phyloP scores from a whole-genome alignment of 2,797 vertebrate species.

The Danio aesculapii region DNA sequence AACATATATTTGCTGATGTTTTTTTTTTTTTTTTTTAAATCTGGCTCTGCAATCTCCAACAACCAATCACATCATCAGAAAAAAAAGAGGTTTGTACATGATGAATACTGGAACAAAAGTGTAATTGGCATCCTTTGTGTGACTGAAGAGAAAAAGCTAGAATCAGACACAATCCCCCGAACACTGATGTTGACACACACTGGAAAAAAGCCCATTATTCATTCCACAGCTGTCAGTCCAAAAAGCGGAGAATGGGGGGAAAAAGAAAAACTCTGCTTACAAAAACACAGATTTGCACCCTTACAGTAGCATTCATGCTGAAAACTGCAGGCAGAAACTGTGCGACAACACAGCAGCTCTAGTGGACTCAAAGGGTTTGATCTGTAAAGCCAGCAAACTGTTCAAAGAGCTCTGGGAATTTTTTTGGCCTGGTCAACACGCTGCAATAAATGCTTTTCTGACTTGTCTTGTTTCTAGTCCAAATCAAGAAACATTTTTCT shows the following conservation, averaged over 20 bases:
- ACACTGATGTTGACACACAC: conserved; percentile 32
- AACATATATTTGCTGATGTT: neutral
- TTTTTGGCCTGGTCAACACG: neutral
- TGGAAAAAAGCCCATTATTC: conserved; percentile 27
- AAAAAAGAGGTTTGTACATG: neutral
- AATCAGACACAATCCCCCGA: conserved; percentile 20
- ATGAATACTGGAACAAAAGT: conserved; percentile 27
- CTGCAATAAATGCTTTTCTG: too few species aligned
- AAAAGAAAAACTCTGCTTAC: neutral
- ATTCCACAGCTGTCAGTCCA: conserved; percentile 23
- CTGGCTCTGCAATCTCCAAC: neutral
- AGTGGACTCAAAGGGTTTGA: conserved; percentile 1
- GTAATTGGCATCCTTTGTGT: conserved; percentile 37
- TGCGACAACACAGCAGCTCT: neutral
- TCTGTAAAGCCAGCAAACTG: conserved; percentile 10
- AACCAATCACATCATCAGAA: neutral
- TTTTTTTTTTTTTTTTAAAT: neutral
- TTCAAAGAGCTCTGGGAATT: conserved; percentile 9
- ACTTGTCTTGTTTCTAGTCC: too few species aligned
- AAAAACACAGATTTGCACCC: conserved; percentile 17
- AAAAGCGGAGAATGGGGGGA: conserved; percentile 23
- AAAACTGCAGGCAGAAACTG: neutral
- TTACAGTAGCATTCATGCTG: neutral
- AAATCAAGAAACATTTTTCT: too few species aligned
- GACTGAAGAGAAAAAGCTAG: conserved; percentile 8